A percentile compares a stretch with the other conserved stretches of the same genome.
Conservation (phyloP, 1,140 invertebrate species). For the Ooceraea biroi region DNA sequence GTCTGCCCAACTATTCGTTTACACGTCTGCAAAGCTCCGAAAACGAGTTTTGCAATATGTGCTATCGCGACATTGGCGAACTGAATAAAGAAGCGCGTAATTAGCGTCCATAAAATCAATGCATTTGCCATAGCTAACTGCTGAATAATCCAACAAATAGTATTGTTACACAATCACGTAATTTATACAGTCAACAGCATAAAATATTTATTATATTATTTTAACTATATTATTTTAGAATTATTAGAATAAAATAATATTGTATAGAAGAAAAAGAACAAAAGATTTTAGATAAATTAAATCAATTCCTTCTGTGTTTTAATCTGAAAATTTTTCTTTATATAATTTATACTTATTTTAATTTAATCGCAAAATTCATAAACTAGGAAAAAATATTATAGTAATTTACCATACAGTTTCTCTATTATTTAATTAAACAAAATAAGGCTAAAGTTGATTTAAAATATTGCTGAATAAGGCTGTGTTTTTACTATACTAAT, state of each 20-base stretch:
- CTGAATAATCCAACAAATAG: background rate
- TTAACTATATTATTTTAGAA: no score
- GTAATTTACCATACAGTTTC: background rate
- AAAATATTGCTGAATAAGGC: slow-evolving; percentile 17
- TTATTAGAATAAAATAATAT: no score
- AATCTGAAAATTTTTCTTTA: background rate
- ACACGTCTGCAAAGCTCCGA: slow-evolving; percentile 58
- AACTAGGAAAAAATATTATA: background rate
- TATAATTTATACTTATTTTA: background rate
- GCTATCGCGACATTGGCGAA: slow-evolving; percentile 17
- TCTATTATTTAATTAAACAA: background rate
- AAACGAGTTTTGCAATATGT: slow-evolving; percentile 64
- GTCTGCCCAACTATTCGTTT: slow-evolving; percentile 68
- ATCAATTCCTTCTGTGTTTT: background rate
- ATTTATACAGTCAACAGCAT: no score
- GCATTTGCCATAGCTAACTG: background rate
- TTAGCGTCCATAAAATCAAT: slow-evolving; percentile 28
- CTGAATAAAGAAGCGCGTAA: slow-evolving; percentile 8
- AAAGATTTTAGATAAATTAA: no score
- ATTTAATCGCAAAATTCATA: background rate
- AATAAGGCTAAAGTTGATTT: background rate
- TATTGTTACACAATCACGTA: background rate
- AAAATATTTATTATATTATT: no score
- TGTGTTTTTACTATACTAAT: background rate
- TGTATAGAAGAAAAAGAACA: no score